Base-by-base conservation (phyloP, 1,140 invertebrate species). In the Glomeris maerens region DNA sequence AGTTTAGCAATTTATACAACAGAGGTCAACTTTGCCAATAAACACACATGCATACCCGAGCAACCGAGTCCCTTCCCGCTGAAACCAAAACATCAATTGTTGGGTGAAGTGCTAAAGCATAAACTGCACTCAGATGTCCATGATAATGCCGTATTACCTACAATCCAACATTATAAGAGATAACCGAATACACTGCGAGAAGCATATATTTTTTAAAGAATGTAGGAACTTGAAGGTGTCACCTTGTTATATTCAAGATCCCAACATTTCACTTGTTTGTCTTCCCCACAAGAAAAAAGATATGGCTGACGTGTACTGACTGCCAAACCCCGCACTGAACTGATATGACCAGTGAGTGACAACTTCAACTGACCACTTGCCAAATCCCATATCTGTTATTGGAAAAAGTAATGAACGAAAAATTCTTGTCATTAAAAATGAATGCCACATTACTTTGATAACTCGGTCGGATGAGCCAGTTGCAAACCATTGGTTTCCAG, bases 191-290 rank as follows among this genome's bases (percentile, higher is more conserved):
- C 31, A 36, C 10, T 36, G 22, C 3, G 13, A 7, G 3, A 20
- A 49, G 25, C n/a, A 49, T 7, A 20, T 20, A 52, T 20, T 13
- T 14, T 5, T 13, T n/a, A 51, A 4, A 4, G 25, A 36, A 36
- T 17, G 40, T 42, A n/a, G n/a, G n/a, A n/a, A n/a, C n/a, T n/a
- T n/a, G n/a, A n/a, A 47, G 21, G 22, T 26, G 26, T 59, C 60
- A 84, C 90, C 75, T 98, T 98, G 66, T 98, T 99, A 56, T 98
- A 93, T 68, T 99, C 95, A 10, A 99, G 74, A 72, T 99, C 95
- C 95, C 95, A 99, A 66, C 95, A 99, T 73, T 98, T 98, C 0
- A 99, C 95, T 72, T 96, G 92, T 62, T 96, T 80, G 71, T 99
- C 96, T 76, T 99, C 96, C 22, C 94, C 95, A 71, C 91, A 96